Evolutionary conservation across 2,888 invertebrate species (phyloP), one percentile per base, ranked within the genome.

Genomic region (Quadroppia sp.): DNA sequence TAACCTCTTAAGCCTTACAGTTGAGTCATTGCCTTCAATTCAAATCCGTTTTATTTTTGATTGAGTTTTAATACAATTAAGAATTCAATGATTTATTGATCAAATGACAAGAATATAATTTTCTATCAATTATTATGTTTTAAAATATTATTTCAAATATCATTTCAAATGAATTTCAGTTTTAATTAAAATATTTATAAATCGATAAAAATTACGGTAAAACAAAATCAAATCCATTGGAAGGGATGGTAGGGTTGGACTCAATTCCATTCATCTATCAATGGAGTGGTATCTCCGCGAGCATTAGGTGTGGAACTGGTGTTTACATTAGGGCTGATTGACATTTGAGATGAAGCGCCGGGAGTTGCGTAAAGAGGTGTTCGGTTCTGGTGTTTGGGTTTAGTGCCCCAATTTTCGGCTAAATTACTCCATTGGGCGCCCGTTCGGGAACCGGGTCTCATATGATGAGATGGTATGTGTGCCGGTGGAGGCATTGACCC

Each of bases 311-410:
- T 64, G 23, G 36, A 36, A 36, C 36, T 36, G 36, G 36, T 36
- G 36, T 59, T 32, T 4, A 30, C 13, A 2, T 11, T 61, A 6
- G 76, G 76, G 72, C 76, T 76, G 30, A 76, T 76, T 4, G 76
- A 76, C 76, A 76, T 76, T 42, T 71, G 71, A 28, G 76, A 76
- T 6, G 74, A 74, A 3, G 69, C 76, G 20, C 76, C 76, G 2
- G 76, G 76, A 17, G 76, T 76, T 2, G 74, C 71, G 36, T 74
- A 75, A 9, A 32, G 64, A 1, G 76, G 76, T 36, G 76, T 76
- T 30, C 74, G 25, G n/a, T 71, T 30, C 23, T 45, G 17, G 9
- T 7, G 40, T 20, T 36, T 20, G 6, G 61, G 7, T 45, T 25
- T 40, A 25, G 1, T 72, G 28, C 30, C 20, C 59, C 59, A 61